These are phyloP conservation scores for Poicephalus gulielmi DNA, from an alignment of 2,113 vertebrate species.

Conservation along the genomic window DNA sequence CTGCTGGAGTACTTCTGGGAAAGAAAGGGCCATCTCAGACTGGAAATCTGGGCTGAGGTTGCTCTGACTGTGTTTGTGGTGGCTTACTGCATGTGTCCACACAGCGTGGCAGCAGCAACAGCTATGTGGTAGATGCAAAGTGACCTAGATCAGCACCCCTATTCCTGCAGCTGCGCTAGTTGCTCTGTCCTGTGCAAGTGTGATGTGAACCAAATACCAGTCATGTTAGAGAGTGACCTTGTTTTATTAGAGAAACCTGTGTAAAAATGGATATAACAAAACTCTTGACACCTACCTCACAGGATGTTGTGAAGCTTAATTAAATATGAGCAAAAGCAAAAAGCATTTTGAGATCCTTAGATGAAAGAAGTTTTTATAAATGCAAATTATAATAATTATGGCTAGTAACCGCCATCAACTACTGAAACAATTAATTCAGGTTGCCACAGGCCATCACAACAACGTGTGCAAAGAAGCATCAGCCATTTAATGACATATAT, in stretches of 20 bases:
- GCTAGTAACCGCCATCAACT: slow-evolving; percentile 58
- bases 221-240: background rate
- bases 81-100: background rate
- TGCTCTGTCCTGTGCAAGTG: background rate
- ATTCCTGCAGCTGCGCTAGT: background rate
- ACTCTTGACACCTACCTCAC: slow-evolving; percentile 57
- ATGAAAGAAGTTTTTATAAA: slow-evolving; percentile 70
- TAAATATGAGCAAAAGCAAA: slow-evolving; percentile 58
- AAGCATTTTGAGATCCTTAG: slow-evolving; percentile 64
- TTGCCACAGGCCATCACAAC: slow-evolving; percentile 62
- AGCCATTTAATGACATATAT: slow-evolving; percentile 43
- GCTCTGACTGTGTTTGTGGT: background rate
- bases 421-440: slow-evolving; percentile 67
- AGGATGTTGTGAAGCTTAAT: slow-evolving; percentile 69
- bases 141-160: slow-evolving; percentile 3
- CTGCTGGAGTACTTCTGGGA: background rate
- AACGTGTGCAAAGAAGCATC: slow-evolving; percentile 50
- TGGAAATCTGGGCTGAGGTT: background rate
- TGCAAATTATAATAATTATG: slow-evolving; percentile 68
- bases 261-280: slow-evolving; percentile 53
- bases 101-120: background rate
- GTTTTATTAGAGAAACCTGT: slow-evolving; percentile 45
- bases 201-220: slow-evolving; percentile 2
- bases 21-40: background rate
- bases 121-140: background rate